phyloP scores from a whole-genome alignment of 2,113 vertebrate genomes.

The Colistium nudipinnis region DNA sequence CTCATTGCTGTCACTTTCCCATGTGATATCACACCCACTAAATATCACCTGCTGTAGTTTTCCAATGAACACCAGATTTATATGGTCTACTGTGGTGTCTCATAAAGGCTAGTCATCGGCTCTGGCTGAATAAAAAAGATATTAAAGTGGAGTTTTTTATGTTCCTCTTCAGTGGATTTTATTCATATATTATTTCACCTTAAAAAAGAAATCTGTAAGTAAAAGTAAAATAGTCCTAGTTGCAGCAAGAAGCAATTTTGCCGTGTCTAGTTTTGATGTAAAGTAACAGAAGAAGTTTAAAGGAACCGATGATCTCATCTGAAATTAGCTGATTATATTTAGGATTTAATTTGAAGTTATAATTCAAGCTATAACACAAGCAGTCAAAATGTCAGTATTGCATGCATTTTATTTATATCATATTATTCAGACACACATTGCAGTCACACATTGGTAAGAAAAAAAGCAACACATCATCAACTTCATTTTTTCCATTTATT shows the following conservation, averaged over 20 bases:
- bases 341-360: not conserved
- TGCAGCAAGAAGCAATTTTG: not conserved
- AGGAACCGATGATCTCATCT: not conserved
- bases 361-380: not conserved
- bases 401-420: too few species aligned
- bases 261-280: not conserved
- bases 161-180: not conserved
- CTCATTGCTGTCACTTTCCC: slow-evolving; percentile 41
- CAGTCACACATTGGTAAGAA: too few species aligned
- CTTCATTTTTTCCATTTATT: too few species aligned
- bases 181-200: not conserved
- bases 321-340: not conserved
- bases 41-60: slow-evolving; percentile 60
- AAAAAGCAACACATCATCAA: too few species aligned
- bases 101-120: slow-evolving; percentile 28
- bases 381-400: too few species aligned
- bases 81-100: slow-evolving; percentile 4
- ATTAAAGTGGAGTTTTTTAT: slow-evolving; percentile 5
- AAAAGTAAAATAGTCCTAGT: too few species aligned
- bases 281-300: slow-evolving; percentile 8
- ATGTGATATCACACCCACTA: slow-evolving; percentile 53
- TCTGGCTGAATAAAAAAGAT: slow-evolving; percentile 21
- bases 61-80: slow-evolving; percentile 32
- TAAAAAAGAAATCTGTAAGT: not conserved
- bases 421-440: too few species aligned